Evolutionary conservation across 2,888 invertebrate species (phyloP).

Genomic region (Rotaria sp.): DNA sequence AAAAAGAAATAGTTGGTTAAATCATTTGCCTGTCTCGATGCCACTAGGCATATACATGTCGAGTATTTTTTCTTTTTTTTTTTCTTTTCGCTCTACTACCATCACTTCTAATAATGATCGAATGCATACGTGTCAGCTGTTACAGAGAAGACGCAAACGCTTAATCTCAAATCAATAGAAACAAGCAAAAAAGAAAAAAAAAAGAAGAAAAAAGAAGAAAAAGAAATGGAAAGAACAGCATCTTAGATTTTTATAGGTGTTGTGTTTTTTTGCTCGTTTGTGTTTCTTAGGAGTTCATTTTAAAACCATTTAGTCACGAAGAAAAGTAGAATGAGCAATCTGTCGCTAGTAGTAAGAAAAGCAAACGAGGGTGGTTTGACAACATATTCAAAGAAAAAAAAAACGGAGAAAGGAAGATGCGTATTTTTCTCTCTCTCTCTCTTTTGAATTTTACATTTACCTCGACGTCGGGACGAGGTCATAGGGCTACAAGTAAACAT

Average conservation of each 20-base stretch:
- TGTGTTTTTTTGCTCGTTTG: not conserved
- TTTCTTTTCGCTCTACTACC: constrained; percentile 22
- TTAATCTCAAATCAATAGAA: constrained; percentile 22
- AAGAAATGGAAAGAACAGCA: not conserved
- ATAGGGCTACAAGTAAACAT: not conserved
- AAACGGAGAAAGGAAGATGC: not conserved
- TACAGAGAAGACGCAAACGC: not conserved
- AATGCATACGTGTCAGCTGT: constrained; percentile 20
- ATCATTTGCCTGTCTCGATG: not conserved
- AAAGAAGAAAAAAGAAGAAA: not conserved
- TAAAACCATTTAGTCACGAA: not conserved
- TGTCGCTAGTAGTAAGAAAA: not conserved
- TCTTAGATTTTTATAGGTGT: not conserved
- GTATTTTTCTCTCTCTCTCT: not conserved
- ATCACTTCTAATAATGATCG: not conserved
- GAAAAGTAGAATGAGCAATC: not conserved
- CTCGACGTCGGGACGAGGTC: not conserved
- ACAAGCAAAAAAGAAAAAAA: not conserved
- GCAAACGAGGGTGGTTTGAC: not conserved
- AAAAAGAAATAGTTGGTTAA: not conserved
- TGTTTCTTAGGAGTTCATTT: not conserved
- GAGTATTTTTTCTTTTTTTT: not conserved
- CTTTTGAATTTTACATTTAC: not conserved
- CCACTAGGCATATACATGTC: not conserved
- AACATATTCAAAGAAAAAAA: not conserved